Base-by-base conservation (phyloP, 2,888 invertebrate genomes). In the Eumerus sabulonum region DNA sequence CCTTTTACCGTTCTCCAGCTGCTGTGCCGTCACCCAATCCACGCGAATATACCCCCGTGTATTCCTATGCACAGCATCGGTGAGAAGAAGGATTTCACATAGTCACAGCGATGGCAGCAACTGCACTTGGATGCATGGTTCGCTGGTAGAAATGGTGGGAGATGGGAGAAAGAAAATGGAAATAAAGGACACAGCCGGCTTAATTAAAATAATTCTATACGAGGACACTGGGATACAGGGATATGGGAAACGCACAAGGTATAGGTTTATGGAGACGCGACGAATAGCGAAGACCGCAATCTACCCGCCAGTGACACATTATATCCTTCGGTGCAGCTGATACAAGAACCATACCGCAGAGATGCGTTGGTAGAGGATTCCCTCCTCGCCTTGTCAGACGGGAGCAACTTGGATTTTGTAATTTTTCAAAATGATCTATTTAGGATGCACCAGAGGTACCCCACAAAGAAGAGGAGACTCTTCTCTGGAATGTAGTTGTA, bases 181-280 rank as follows among this genome's bases (percentile, higher is more conserved):
- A 35, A 35, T 38, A 40, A 44, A 16, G 14, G 17, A 12, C 56
- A 35, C 36, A 48, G 44, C 62, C 77, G 68, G 72, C 72, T 77
- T 77, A 77, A 77, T 77, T 77, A 77, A 77, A 77, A 77, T 77
- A 77, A 77, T 73, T 77, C 54, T 67, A 68, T 68, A 67, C 67
- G 67, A 27, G 27, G 27, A 27, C 27, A 27, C 27, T 27, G 27
- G 27, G 27, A 27, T 7, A 27, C 27, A 7, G 72, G 72, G 51
- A 68, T 51, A 72, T 47, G 56, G 48, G 56, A 38, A 67, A 40
- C 62, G 63, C 72, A 63, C 7, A 27, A 7, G 27, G 7, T 27
- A 27, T 7, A 7, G 27, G n/a, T n/a, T n/a, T n/a, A n/a, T n/a
- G n/a, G n/a, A n/a, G 27, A 27, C 27, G 7, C 27, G 27, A 27